Base-by-base conservation (phyloP, 1,140 invertebrate species). In the Cecropterus lyciades region DNA sequence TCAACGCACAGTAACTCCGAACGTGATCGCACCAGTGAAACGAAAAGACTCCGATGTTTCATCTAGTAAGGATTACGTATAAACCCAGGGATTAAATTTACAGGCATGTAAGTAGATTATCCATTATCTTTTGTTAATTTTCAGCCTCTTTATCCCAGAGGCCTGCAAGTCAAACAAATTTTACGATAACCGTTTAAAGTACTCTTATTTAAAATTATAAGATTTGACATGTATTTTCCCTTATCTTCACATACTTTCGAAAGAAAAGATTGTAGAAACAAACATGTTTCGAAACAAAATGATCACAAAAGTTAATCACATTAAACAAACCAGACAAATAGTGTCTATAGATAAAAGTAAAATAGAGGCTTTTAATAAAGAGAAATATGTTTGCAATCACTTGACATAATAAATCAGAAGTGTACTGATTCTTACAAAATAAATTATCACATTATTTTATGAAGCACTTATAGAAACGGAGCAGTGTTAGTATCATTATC, bases 1-100 rank as follows among this genome's bases (percentile, higher is more conserved):
- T 49, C 59, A 62, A 51, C 59, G 16, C 46, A 62, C 46, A 51
- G 16, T 24, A 40, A 51, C 46, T 51, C 7, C 59, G 65, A 71
- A 81, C 80, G 80, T 82, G 81, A 82, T 80, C 82, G 73, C 80
- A 77, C 80, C 82, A 84, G 85, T 89, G 88, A 77, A 81, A 84
- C 77, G 53, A 69, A 71, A 59, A 72, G 8, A 77, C 73, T 68
- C 69, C 67, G 56, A 77, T 84, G 77, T 83, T 87, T 84, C 84
- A 80, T 79, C 70, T 79, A 83, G 82, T 80, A 80, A 85, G 89
- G 89, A 91, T 91, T 91, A 78, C 72, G 79, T 85, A 77, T 40
- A 62, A 45, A 77, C 72, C 72, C 62, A 49, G 59, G 85, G 74
- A 85, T 70, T 67, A 79, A 56, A 63, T 51, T 72, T 67, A 75